Base-by-base conservation (phyloP, 2,888 invertebrate species). In the Omphaloscelis lunosa region DNA sequence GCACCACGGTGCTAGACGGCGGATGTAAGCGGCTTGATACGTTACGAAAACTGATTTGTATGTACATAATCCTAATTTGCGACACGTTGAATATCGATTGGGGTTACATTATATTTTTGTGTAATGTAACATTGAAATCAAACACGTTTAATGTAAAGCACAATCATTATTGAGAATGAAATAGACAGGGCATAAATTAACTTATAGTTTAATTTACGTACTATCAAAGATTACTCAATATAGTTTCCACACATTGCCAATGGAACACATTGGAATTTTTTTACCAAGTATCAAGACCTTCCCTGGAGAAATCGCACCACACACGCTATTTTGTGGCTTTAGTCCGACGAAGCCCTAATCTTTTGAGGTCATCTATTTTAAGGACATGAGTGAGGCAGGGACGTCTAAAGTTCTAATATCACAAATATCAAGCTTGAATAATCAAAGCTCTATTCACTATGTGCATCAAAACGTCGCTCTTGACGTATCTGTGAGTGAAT, bases 21-120 rank as follows among this genome's bases (percentile, higher is more conserved):
- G 90, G 92, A 91, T 91, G 90, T 86, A 81, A 80, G 75, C 75
- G 67, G 82, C 69, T 86, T 88, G 85, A 89, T 89, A 89, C 89
- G 86, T 91, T 90, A 88, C 91, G 92, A 92, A 92, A 91, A 91
- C 89, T 82, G 80, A 85, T 89, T 88, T 83, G 79, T 87, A 85
- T 87, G 83, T 87, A 85, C 79, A 89, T 89, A 89, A 89, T 89
- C 77, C 82, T 84, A 82, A 88, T 88, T 89, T 89, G 84, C 86
- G 75, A 80, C 77, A 80, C 45, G n/a, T 48, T 77, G 53, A 72
- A 69, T 85, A 79, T 85, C 74, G 63, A 77, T 73, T 77, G 86
- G 74, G 61, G 76, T 83, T 75, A 72, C 75, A 69, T 85, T 80
- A 72, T 39, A 75, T 70, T 86, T 84, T 84, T 84, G 68, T 72